These are phyloP conservation scores for Ctenoplectra terminalis DNA, from an alignment of 1,140 invertebrate genomes.

Conservation along the genomic window DNA sequence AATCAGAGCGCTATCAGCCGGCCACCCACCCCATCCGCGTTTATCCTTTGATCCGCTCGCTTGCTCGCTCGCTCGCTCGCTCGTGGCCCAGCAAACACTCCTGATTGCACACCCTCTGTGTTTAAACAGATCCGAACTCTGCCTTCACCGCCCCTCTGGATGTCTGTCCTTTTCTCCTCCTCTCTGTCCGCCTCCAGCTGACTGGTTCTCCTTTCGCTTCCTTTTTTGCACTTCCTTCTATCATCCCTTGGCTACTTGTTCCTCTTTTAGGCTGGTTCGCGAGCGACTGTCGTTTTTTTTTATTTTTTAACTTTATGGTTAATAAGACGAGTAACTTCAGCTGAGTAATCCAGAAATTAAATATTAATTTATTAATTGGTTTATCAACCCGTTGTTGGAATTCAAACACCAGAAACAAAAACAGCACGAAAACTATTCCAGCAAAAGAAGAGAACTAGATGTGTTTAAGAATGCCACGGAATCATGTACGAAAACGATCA, in stretches of 20 bases:
- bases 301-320: no score
- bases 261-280: conserved; percentile 5
- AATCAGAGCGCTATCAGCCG: conserved; percentile 81
- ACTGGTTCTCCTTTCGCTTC: conserved; percentile 19
- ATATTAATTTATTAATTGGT: no score
- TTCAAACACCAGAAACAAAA: no score
- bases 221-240: conserved; percentile 38
- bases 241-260: neutral
- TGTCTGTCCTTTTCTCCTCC: conserved; percentile 22
- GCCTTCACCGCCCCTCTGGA: conserved; percentile 26
- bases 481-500: no score
- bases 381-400: no score
- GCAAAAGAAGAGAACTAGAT: no score
- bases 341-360: no score
- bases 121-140: conserved; percentile 81
- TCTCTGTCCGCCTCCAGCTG: conserved; percentile 29
- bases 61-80: conserved; percentile 66
- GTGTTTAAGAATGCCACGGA: no score
- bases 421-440: no score
- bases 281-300: conserved; percentile 1
- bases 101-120: conserved; percentile 82
- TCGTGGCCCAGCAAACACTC: conserved; percentile 80
- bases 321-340: no score
- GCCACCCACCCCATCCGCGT: conserved; percentile 72
- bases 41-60: conserved; percentile 81